phyloP scores from a whole-genome alignment of 2,113 vertebrate species.

The Pungitius pungitius region DNA sequence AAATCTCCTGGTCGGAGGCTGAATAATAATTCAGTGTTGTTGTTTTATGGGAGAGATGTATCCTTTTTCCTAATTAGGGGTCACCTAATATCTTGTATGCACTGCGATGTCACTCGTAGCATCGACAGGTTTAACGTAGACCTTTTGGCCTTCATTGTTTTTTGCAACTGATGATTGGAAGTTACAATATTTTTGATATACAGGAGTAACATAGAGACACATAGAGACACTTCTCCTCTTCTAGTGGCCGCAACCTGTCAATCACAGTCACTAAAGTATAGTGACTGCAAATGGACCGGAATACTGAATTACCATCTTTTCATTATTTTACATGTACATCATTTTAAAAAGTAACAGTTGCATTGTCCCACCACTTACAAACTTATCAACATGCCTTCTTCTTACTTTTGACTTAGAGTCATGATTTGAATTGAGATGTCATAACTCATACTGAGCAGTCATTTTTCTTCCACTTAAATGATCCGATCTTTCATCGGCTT shows the following conservation, averaged over 20 bases:
- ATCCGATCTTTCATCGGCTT: background rate
- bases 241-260: too few relatives aligned
- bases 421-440: background rate
- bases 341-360: background rate
- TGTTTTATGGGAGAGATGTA: background rate
- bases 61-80: background rate
- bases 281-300: too few relatives aligned
- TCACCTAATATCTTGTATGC: background rate
- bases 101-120: too few relatives aligned
- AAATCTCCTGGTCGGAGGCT: background rate
- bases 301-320: background rate
- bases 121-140: too few relatives aligned
- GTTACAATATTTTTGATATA: too few relatives aligned
- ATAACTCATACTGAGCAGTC: background rate
- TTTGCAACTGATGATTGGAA: too few relatives aligned
- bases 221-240: too few relatives aligned
- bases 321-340: background rate
- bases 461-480: background rate
- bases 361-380: background rate
- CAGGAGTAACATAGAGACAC: too few relatives aligned
- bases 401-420: background rate
- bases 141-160: too few relatives aligned
- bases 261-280: too few relatives aligned
- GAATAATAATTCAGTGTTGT: background rate
- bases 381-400: background rate